These are phyloP conservation scores for Heliconius cydno DNA, from an alignment of 2,888 invertebrate genomes.

Conservation along the genomic window DNA sequence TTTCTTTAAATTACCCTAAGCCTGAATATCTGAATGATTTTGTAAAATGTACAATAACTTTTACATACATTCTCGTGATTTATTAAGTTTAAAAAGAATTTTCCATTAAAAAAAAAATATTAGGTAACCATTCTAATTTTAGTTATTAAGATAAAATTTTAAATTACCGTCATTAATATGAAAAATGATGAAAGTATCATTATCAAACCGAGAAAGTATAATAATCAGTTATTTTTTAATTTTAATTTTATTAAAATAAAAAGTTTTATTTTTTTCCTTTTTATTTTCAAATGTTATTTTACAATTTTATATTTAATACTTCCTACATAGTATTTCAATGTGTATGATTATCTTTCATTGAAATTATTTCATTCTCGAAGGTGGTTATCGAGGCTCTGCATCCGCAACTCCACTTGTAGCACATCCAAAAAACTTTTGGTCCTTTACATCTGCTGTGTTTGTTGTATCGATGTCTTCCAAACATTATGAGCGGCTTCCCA, in stretches of 20 bases:
- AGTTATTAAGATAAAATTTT: too few species aligned
- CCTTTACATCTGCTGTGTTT: conserved; percentile 48
- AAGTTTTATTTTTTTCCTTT: not conserved
- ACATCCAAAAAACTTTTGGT: conserved; percentile 52
- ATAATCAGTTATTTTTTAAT: too few species aligned
- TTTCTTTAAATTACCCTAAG: not conserved
- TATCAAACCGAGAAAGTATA: too few species aligned
- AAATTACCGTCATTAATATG: not conserved
- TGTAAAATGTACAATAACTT: not conserved
- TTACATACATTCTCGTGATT: not conserved
- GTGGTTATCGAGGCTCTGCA: conserved; percentile 62
- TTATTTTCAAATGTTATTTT: not conserved
- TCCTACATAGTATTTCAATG: conserved; percentile 38
- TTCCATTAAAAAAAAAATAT: not conserved
- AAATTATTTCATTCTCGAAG: conserved; percentile 53
- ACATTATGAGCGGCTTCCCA: conserved; percentile 52
- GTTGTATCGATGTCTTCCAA: conserved; percentile 52
- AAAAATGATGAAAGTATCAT: not conserved
- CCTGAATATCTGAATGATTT: not conserved
- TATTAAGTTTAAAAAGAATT: too few species aligned
- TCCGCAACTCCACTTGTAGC: conserved; percentile 51
- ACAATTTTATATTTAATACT: not conserved
- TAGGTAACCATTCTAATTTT: too few species aligned
- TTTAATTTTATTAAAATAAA: not conserved
- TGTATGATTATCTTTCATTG: conserved; percentile 48